Conservation (phyloP, 1,140 invertebrate species). For the Psilanteris sp. region DNA sequence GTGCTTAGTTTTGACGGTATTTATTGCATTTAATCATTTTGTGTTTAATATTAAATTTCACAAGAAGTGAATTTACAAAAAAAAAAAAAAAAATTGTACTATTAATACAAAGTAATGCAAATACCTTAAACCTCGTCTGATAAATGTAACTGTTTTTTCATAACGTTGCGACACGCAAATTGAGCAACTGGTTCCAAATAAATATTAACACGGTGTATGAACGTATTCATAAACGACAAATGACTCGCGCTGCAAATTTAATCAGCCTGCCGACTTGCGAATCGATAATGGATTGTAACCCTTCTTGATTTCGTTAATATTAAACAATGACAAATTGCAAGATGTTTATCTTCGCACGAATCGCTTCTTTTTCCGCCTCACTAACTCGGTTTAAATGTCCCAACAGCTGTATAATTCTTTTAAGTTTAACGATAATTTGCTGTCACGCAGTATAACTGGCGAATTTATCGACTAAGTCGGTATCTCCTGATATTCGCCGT, state of each 20-base stretch:
- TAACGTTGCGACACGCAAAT: conserved; percentile 4
- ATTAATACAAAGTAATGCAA: background rate
- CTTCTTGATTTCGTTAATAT: conserved; percentile 15
- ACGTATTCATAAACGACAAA: conserved; percentile 32
- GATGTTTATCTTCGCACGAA: conserved; percentile 7
- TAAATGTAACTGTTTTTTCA: no score
- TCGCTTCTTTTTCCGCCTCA: background rate
- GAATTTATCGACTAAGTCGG: conserved; percentile 16
- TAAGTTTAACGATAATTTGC: conserved; percentile 33
- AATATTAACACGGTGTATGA: conserved; percentile 36
- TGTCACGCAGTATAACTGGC: conserved; percentile 12
- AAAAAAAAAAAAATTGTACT: background rate
- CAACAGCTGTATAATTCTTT: conserved; percentile 30
- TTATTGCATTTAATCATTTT: no score
- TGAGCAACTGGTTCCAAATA: conserved; percentile 24
- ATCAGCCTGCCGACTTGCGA: background rate
- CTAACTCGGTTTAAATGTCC: conserved; percentile 2
- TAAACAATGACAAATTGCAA: conserved; percentile 6
- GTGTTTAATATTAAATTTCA: no score
- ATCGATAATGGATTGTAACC: conserved; percentile 21
- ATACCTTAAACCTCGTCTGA: background rate
- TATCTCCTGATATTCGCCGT: conserved; percentile 27
- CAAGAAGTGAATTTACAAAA: no score
- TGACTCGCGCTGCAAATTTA: conserved; percentile 12
- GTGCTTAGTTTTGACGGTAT: no score